A percentile compares a stretch with the other conserved stretches of the same genome.
Evolutionary conservation across 2,113 vertebrate species (phyloP).

Genomic region (Cyprichromis sp.): DNA sequence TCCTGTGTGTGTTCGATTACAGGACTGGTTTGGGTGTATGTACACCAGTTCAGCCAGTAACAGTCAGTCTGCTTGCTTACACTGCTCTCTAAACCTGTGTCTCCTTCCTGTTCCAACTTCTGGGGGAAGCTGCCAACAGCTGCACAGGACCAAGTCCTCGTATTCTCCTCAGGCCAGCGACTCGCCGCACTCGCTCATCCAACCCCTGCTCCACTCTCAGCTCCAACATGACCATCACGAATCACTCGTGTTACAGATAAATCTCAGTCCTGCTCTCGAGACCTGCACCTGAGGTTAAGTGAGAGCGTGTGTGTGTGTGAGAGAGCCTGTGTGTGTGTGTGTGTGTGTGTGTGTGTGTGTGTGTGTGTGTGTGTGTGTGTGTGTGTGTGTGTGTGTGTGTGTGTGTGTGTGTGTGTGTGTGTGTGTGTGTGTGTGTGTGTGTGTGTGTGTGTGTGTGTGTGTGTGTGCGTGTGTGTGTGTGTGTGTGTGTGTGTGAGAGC

Average conservation of each 20-base stretch:
- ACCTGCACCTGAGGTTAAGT: not conserved
- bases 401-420: accelerated
- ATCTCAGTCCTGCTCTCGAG: not conserved
- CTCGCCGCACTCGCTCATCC: not conserved
- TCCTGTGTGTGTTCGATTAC: not conserved
- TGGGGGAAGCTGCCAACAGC: not conserved
- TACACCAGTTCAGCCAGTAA: not conserved
- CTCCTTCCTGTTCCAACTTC: not conserved
- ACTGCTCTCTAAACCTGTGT: not conserved
- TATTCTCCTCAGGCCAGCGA: not conserved
- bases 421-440: not conserved
- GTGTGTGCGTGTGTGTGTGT: too few species aligned
- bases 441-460: too few species aligned
- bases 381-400: too few species aligned
- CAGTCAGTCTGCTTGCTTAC: not conserved
- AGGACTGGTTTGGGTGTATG: not conserved
- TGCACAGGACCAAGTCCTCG: not conserved
- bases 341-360: too few species aligned
- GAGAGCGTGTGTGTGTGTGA: not conserved
- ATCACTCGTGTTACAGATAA: accelerated
- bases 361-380: accelerated
- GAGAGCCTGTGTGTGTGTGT: too few species aligned
- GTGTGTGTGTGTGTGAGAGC: too few species aligned
- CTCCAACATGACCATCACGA: accelerated
- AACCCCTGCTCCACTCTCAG: not conserved